phyloP scores from a whole-genome alignment of 2,113 vertebrate species.

The Bufo bufo region DNA sequence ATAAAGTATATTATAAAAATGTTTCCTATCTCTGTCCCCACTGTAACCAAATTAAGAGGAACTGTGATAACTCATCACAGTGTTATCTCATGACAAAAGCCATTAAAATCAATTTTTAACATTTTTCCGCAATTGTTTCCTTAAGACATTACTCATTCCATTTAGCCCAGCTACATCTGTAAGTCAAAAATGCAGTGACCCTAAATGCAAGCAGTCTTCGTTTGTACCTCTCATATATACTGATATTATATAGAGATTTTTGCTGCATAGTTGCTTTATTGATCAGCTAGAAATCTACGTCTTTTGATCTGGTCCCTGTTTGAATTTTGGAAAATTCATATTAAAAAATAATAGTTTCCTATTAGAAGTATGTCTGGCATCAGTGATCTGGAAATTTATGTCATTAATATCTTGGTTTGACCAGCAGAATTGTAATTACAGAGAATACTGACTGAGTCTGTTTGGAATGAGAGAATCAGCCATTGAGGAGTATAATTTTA shows the following conservation, averaged over 20 bases:
- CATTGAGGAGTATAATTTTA: conserved; percentile 46
- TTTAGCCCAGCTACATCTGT: too few relatives aligned
- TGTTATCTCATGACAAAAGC: too few relatives aligned
- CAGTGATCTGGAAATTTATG: conserved; percentile 39
- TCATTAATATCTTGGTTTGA: conserved; percentile 10
- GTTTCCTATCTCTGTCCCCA: too few relatives aligned
- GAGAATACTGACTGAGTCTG: conserved; percentile 23
- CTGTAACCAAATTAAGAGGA: too few relatives aligned
- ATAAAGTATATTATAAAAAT: too few relatives aligned
- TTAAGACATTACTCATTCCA: too few relatives aligned
- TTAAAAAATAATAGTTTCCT: conserved; percentile 20
- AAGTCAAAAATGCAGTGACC: background rate
- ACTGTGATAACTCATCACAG: too few relatives aligned
- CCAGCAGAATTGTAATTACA: conserved; percentile 33
- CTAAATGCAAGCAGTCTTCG: background rate
- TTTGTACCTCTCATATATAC: background rate
- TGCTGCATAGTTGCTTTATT: background rate
- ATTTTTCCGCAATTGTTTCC: too few relatives aligned
- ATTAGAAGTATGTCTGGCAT: conserved; percentile 32
- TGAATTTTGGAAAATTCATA: conserved; percentile 18
- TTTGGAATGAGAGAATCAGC: conserved; percentile 32
- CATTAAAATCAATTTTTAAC: too few relatives aligned
- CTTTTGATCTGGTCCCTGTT: background rate
- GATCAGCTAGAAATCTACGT: background rate
- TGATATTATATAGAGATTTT: background rate